These are phyloP conservation scores for Clarias magur DNA, from an alignment of 2,113 vertebrate genomes.

Conservation along the genomic window DNA sequence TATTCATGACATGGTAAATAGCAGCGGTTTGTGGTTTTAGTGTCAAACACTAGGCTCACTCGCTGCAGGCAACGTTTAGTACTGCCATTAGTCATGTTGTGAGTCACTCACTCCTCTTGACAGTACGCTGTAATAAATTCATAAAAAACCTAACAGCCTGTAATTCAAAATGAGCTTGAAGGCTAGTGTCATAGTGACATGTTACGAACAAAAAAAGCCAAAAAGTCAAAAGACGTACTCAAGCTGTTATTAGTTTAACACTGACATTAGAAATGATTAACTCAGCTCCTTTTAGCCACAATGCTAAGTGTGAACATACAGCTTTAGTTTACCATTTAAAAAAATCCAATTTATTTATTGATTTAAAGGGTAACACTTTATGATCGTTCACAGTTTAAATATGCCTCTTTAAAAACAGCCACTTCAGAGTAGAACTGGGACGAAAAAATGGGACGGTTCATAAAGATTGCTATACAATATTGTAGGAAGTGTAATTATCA, in stretches of 20 bases:
- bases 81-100: not conserved
- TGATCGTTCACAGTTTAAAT: not conserved
- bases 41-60: not conserved
- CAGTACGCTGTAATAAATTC: conserved; percentile 12
- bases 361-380: not conserved
- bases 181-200: conserved; percentile 1
- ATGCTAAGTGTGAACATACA: not conserved
- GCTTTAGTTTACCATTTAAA: not conserved
- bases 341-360: not conserved
- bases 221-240: not conserved
- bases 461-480: not conserved
- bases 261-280: not conserved
- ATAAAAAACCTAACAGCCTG: conserved; percentile 2
- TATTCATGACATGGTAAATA: conserved; percentile 14
- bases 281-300: not conserved
- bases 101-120: conserved; percentile 15
- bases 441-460: not conserved
- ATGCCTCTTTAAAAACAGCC: not conserved
- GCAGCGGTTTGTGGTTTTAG: conserved; percentile 11
- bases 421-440: not conserved
- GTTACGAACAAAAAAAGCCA: not conserved
- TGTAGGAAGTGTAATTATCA: not conserved
- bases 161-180: not conserved
- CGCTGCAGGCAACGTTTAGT: not conserved
- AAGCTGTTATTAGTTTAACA: not conserved